These are phyloP conservation scores for Halictus quadricinctus DNA, from an alignment of 2,888 invertebrate genomes.

Conservation along the genomic window DNA sequence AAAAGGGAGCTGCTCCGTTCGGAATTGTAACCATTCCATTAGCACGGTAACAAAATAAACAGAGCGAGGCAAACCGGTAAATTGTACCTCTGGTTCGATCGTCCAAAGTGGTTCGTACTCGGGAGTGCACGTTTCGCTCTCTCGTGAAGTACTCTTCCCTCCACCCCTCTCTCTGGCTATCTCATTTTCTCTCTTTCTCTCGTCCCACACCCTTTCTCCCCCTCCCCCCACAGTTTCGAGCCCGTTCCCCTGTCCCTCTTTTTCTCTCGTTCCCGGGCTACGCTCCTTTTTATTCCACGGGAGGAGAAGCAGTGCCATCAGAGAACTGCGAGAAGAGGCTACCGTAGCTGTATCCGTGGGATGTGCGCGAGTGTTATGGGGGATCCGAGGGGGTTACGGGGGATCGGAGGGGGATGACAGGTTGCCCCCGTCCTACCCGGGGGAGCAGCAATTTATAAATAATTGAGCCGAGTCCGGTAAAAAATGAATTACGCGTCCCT, in stretches of 20 bases:
- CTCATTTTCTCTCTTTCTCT: not conserved
- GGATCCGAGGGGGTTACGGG: not conserved
- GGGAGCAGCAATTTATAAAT: constrained; percentile 83
- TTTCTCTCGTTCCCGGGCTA: constrained; percentile 22
- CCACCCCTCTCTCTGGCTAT: not conserved
- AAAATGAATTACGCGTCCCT: constrained; percentile 83
- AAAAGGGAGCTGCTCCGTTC: constrained; percentile 42
- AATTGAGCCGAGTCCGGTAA: constrained; percentile 82
- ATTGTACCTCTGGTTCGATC: constrained; percentile 61
- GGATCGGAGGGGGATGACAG: constrained; percentile 56
- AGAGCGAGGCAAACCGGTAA: constrained; percentile 62
- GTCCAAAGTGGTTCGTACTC: constrained; percentile 61
- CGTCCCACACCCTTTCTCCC: not conserved
- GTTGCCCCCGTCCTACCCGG: constrained; percentile 70
- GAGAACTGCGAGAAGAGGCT: constrained; percentile 39
- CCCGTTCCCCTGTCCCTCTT: constrained; percentile 10
- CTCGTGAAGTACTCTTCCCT: constrained; percentile 47
- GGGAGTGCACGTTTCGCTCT: constrained; percentile 55
- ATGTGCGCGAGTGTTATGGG: not conserved
- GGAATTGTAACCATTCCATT: constrained; percentile 63
- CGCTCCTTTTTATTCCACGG: constrained; percentile 54
- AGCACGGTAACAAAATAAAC: constrained; percentile 62
- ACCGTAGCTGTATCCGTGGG: constrained; percentile 3
- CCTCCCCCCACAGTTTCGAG: not conserved
- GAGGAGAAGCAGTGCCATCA: constrained; percentile 47